Evolutionary conservation across 2,888 invertebrate genomes (phyloP), one percentile per base, ranked within the genome.

Genomic region (Calliopum simillimum): DNA sequence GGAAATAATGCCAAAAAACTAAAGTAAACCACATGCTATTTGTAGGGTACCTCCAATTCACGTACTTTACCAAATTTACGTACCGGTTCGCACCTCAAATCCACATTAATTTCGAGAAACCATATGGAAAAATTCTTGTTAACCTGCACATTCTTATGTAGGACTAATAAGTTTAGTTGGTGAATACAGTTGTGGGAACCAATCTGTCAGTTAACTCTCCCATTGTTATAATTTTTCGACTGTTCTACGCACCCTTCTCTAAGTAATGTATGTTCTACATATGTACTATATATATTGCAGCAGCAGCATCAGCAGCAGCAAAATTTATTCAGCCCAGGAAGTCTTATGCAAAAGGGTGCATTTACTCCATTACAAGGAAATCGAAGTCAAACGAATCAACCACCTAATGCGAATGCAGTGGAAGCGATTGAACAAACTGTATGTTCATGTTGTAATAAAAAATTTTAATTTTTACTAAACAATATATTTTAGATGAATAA

Each of bases 321-420:
- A 53, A 64, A 12, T 16, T 8, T 43, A 23, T 77, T 75, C 41
- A 77, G 64, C 69, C 72, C 74, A 11, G 74, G 76, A 1, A 75
- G 74, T 41, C 71, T 76, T 51, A 77, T 74, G 63, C 79, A 79
- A 69, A 79, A 79, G 23, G 78, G 88, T 33, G 85, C 88, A 0
- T 89, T 89, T 73, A 88, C 89, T 43, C 90, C 89, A 0, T 80
- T 89, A 19, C 89, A 89, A 80, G 89, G 88, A 3, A 85, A 88
- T 53, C 88, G 88, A 68, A 86, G n/a, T 23, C 33, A 46, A 8
- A 68, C 47, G 0, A 43, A 46, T 14, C 66, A 71, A 13, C 64
- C 58, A 16, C 56, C 47, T n/a, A 70, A 68, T 46, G 61, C 64
- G 16, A 13, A 43, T 8, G 55, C 69, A 47, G 23, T 73, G 2